Evolutionary conservation across 2,888 invertebrate genomes (phyloP).

Genomic region (Nomada fucata): DNA sequence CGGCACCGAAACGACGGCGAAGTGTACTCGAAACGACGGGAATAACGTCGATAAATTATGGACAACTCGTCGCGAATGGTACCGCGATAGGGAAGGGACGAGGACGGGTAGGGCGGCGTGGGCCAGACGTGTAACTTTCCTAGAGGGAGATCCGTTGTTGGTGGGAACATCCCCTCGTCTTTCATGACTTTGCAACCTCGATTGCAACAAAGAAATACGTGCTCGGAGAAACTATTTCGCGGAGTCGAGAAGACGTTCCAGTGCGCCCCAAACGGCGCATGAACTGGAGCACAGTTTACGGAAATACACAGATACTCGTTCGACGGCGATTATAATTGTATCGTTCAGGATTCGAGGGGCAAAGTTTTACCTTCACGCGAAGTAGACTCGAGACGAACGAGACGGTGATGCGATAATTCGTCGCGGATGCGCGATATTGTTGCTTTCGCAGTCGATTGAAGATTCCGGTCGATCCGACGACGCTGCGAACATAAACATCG

Average conservation of each 20-base stretch:
- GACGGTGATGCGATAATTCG: no score
- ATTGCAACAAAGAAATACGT: slow-evolving; percentile 18
- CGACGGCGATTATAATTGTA: no score
- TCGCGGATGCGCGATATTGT: no score
- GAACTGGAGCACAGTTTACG: neutral
- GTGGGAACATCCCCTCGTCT: neutral
- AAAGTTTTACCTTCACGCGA: no score
- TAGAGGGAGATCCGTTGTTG: slow-evolving; percentile 2
- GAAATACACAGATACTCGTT: neutral
- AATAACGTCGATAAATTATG: slow-evolving; percentile 67
- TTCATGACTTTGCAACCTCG: neutral
- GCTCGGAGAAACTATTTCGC: slow-evolving; percentile 22
- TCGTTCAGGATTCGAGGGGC: no score
- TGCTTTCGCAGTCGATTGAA: neutral
- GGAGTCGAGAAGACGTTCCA: neutral
- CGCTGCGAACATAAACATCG: neutral
- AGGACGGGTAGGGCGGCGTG: neutral
- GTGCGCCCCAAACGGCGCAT: neutral
- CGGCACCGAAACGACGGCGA: slow-evolving; percentile 55
- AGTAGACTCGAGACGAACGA: no score
- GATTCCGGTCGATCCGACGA: neutral
- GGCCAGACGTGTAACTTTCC: slow-evolving; percentile 42
- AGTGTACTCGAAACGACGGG: slow-evolving; percentile 61
- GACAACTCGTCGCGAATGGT: slow-evolving; percentile 36
- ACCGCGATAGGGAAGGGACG: neutral